phyloP scores from a whole-genome alignment of 2,888 invertebrate species.

The Hemithea aestivaria region DNA sequence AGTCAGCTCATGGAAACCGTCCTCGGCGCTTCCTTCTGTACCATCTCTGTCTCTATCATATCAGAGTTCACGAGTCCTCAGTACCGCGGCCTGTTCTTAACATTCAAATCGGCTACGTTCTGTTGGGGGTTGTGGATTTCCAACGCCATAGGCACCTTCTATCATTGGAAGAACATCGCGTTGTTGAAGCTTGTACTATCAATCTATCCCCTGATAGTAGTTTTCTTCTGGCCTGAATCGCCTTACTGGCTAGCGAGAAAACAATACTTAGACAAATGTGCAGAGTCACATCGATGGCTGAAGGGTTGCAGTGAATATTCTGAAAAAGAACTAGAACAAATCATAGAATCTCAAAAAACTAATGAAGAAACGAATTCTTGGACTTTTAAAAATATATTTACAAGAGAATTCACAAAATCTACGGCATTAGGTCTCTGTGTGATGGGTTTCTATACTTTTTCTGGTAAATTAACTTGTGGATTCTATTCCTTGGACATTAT shows the following conservation, averaged over 20 bases:
- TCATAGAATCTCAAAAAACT: constrained; percentile 24
- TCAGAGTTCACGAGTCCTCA: constrained; percentile 38
- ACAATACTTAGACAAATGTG: constrained; percentile 37
- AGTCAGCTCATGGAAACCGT: constrained; percentile 24
- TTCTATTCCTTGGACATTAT: constrained; percentile 45
- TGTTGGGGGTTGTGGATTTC: constrained; percentile 38
- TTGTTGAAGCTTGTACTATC: constrained; percentile 25
- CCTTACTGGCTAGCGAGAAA: constrained; percentile 47
- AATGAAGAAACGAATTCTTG: no score
- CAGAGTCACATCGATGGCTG: constrained; percentile 35
- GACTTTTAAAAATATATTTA: no score
- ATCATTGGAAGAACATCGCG: constrained; percentile 34
- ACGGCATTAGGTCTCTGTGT: constrained; percentile 2
- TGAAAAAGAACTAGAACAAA: constrained; percentile 35
- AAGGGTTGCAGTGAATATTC: constrained; percentile 36
- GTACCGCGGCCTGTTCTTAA: constrained; percentile 37
- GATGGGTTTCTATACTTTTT: no score
- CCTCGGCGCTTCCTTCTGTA: no score
- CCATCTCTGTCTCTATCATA: constrained; percentile 25
- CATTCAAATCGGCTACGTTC: constrained; percentile 32
- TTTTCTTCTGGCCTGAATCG: constrained; percentile 37
- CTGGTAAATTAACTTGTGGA: constrained; percentile 41
- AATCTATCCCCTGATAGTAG: constrained; percentile 19
- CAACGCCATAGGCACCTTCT: constrained; percentile 37
- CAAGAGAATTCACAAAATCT: constrained; percentile 40